A percentile compares a stretch with the other conserved stretches of the same genome.
Conservation (phyloP, 2,888 invertebrate species). For the Leptinotarsa haldemani region DNA sequence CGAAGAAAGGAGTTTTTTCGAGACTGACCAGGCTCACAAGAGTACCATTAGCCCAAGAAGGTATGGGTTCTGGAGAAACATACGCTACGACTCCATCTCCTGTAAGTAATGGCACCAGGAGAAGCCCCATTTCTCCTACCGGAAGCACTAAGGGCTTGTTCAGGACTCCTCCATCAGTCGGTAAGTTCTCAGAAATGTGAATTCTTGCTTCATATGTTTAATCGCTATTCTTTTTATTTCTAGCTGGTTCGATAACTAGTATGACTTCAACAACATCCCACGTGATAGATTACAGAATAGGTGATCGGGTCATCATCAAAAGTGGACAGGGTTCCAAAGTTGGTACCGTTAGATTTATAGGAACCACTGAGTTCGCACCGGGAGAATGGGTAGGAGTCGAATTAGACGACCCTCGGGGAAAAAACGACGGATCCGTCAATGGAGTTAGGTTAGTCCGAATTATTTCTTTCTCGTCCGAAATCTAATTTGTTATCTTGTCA, state of each 20-base stretch:
- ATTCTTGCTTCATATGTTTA: no score
- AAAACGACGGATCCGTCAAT: constrained; percentile 95
- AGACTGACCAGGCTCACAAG: constrained; percentile 86
- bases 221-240: constrained; percentile 37
- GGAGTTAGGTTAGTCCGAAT: constrained; percentile 79
- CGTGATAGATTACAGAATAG: constrained; percentile 78
- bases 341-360: constrained; percentile 87
- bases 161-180: constrained; percentile 57
- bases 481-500: background rate
- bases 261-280: constrained; percentile 64
- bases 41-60: constrained; percentile 70
- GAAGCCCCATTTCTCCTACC: constrained; percentile 60
- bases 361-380: constrained; percentile 88
- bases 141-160: constrained; percentile 58
- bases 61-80: constrained; percentile 54
- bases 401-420: constrained; percentile 91
- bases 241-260: constrained; percentile 69
- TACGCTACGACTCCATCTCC: constrained; percentile 60
- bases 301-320: constrained; percentile 91
- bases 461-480: background rate
- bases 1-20: constrained; percentile 94
- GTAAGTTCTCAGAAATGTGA: constrained; percentile 49
- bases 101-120: constrained; percentile 55
- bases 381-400: constrained; percentile 98
- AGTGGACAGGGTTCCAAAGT: constrained; percentile 89